phyloP scores from a whole-genome alignment of 2,888 invertebrate species.

The Machimus atricapillus region DNA sequence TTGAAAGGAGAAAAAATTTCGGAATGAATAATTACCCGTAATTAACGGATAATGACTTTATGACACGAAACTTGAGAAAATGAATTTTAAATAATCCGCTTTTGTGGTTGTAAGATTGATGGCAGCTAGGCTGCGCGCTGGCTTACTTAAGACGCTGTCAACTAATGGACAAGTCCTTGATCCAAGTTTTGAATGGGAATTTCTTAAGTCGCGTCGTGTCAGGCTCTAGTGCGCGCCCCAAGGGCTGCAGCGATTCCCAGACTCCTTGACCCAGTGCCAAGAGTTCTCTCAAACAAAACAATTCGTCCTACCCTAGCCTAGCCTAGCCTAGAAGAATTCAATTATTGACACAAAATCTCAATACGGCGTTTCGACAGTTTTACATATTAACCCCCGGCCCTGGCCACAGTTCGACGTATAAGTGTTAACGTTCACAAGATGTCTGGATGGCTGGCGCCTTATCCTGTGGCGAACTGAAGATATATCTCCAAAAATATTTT shows the following conservation, averaged over 20 bases:
- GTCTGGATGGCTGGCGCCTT: slow-evolving; percentile 20
- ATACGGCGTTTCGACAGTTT: not conserved
- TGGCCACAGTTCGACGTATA: not conserved
- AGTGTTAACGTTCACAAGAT: slow-evolving; percentile 20
- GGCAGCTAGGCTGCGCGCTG: not conserved
- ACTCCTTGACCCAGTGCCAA: slow-evolving; percentile 5
- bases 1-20: slow-evolving; percentile 30
- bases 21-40: slow-evolving; percentile 45
- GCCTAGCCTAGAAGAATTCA: not conserved
- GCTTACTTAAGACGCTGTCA: not conserved
- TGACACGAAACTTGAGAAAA: slow-evolving; percentile 42
- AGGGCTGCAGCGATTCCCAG: not conserved
- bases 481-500: slow-evolving; percentile 2
- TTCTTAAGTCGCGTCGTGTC: not conserved
- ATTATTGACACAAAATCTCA: slow-evolving; percentile 15
- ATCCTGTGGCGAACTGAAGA: slow-evolving; percentile 2
- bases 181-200: not conserved
- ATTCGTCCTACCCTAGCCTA: not conserved
- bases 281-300: not conserved
- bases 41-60: slow-evolving; percentile 46
- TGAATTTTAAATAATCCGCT: slow-evolving; percentile 38
- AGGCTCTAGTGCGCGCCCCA: not conserved
- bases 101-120: slow-evolving; percentile 1
- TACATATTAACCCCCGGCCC: not conserved
- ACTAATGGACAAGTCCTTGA: not conserved